These are phyloP conservation scores for Hippocampus comes DNA, from an alignment of 2,113 vertebrate genomes.

Conservation along the genomic window DNA sequence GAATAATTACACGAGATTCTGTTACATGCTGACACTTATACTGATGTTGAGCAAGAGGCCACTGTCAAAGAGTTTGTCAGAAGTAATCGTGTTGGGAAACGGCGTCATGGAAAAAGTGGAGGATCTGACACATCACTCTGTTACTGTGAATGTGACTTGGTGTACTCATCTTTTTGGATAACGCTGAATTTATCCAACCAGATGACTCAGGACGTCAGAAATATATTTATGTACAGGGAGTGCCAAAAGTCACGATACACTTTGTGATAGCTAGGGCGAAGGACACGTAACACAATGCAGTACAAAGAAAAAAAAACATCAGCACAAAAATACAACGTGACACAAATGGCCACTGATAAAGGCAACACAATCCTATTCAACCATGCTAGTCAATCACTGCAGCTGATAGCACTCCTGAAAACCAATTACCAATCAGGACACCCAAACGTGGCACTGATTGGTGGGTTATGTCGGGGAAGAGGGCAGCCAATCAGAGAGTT, in stretches of 20 bases:
- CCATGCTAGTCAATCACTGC: too few species aligned
- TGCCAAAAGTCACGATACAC: neutral
- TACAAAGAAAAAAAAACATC: too few species aligned
- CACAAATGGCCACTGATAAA: too few species aligned
- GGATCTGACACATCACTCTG: neutral
- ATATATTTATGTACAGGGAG: neutral
- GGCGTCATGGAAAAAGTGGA: slow-evolving; percentile 12
- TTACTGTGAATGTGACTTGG: neutral
- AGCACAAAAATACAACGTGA: too few species aligned
- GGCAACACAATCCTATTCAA: too few species aligned
- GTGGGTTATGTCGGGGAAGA: too few species aligned
- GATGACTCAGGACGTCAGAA: neutral
- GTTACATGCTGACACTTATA: neutral
- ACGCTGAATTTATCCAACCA: neutral
- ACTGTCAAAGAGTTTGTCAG: slow-evolving; percentile 12
- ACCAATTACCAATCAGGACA: too few species aligned
- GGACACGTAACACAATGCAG: too few species aligned
- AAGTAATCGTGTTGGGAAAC: slow-evolving; percentile 12
- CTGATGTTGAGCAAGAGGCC: slow-evolving; percentile 5
- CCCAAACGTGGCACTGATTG: too few species aligned
- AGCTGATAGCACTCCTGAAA: too few species aligned
- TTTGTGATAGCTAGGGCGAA: neutral
- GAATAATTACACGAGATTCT: neutral
- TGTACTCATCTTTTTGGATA: slow-evolving; percentile 12
- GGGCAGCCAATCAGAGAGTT: too few species aligned